Base-by-base conservation (phyloP, 2,888 invertebrate species). In the Bombyx huttoni region DNA sequence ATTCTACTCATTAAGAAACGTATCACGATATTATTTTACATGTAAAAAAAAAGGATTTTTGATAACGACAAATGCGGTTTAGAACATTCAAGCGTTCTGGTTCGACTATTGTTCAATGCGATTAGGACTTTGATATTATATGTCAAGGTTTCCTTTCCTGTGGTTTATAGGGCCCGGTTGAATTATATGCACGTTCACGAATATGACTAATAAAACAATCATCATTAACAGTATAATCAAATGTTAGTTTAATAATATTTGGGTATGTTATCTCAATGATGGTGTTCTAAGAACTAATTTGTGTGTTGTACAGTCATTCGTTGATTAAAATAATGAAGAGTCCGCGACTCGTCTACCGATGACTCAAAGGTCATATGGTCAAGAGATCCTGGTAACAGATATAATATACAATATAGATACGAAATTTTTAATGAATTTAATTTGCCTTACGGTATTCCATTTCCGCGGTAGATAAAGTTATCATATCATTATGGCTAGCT, bases 321-420 rank as follows among this genome's bases (percentile, higher is more conserved):
- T 65, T 66, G 62, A 68, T 70, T 70, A 68, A 64, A 64, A 58
- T 62, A 67, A 68, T 68, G 59, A 65, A 70, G 60, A 65, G 62
- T 62, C 61, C 62, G 51, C 51, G 66, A 65, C 63, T 68, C 66
- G 56, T 60, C 53, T 52, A 50, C 34, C 45, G 56, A 64, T 72
- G 76, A 75, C 64, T 75, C 70, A 76, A 63, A 49, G 51, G 58
- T 62, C 61, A 61, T 64, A 62, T 59, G 64, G 55, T 48, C 46
- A 52, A 46, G 54, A 54, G 53, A 58, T 60, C 59, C 59, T 63
- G 62, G 58, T 55, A 56, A 59, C 56, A 51, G 52, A 53, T 54
- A 54, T 54, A 52, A 56, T 53, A 60, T 52, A 52, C 53, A 57
- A 59, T 51, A 56, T 56, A 46, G 53, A 58, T 55, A 61, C 63